Evolutionary conservation across 2,113 vertebrate species (phyloP), one percentile per base, ranked within the genome.

Genomic region (Boleophthalmus pectinirostris): DNA sequence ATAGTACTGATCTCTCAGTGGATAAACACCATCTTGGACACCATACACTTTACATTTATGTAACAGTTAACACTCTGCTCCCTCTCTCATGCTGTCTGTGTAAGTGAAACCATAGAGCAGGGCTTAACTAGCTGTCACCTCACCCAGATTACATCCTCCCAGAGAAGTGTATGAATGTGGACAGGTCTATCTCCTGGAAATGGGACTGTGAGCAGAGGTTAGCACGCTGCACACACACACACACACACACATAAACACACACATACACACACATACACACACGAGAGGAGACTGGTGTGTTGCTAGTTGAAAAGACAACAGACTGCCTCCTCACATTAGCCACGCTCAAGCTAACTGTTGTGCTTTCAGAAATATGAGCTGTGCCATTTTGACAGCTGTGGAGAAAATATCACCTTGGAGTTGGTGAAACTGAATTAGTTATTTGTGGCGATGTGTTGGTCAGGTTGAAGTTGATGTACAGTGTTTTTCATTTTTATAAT

Each of bases 111-210:
- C 38, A 13, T 72, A 56, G 63, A 21, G 75, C 68, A 70, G 63
- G 80, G 78, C 77, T 86, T 87, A 90, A 90, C 80, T 79, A 74
- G 63, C 80, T 91, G 90, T 82, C 89, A 86, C 75, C 69, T 18
- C 33, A 45, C 66, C 29, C 60, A 87, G 85, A 89, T 89, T 83
- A 80, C 72, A 8, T 70, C 73, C 64, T 13, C 15, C 66, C 78
- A 75, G 78, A 46, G 73, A 45, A 47, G 23, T 53, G 5, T 79
- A 89, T 90, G 80, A 80, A 85, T 83, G 82, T 76, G 68, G 88
- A 92, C 89, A 82, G 88, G 70, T 91, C 88, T 86, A 85, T 89
- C 70, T 85, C 54, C 68, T 63, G 83, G 74, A 89, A 89, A 88
- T 88, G 70, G 74, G 61, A 77, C 81, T 82, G 80, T 78, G 78